These are phyloP conservation scores for Rhynchomys soricoides DNA, from an alignment of 2,113 vertebrate species.

Conservation along the genomic window DNA sequence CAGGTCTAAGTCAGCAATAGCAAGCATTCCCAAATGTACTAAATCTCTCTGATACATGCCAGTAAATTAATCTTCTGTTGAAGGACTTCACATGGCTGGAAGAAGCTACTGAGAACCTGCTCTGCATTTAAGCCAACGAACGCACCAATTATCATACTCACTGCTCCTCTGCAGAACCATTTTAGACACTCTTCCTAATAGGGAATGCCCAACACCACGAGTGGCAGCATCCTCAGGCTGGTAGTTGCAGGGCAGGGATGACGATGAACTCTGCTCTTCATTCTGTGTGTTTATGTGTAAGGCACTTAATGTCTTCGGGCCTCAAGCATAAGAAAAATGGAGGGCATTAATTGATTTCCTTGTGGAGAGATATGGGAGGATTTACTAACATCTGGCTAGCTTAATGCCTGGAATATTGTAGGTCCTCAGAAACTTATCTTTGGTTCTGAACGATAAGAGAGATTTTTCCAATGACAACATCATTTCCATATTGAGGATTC, in stretches of 20 bases:
- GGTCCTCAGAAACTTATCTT: background rate
- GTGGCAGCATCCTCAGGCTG: too few species aligned
- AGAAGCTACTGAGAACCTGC: background rate
- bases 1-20: background rate
- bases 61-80: background rate
- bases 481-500: background rate
- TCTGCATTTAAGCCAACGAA: background rate
- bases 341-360: background rate
- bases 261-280: background rate
- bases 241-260: background rate
- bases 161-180: background rate
- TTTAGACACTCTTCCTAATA: background rate
- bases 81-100: background rate
- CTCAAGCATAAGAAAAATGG: background rate
- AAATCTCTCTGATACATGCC: background rate
- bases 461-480: conserved; percentile 4
- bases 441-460: background rate
- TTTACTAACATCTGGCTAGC: background rate
- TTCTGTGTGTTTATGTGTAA: background rate
- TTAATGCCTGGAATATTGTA: background rate
- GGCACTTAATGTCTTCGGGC: background rate
- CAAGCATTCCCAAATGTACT: background rate
- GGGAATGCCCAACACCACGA: background rate
- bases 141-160: background rate
- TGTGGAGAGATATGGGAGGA: background rate